Evolutionary conservation across 2,797 vertebrate genomes (phyloP).

Genomic region (Syngnathus rostellatus): DNA sequence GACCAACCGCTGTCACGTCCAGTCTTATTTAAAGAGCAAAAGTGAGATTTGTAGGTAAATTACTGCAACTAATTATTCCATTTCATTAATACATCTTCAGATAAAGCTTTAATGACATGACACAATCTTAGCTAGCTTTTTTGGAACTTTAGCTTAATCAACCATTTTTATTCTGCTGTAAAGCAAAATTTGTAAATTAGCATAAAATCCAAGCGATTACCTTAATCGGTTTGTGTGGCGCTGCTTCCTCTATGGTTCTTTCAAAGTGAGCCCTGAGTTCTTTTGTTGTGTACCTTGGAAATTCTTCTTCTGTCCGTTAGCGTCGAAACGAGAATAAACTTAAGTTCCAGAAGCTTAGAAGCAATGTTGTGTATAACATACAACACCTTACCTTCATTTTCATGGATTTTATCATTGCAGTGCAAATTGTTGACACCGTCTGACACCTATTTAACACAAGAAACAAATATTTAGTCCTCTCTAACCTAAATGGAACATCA

Average conservation of each 20-base stretch:
- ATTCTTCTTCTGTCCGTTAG: conserved; percentile 69
- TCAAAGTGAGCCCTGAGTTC: conserved; percentile 89
- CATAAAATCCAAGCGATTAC: conserved; percentile 56
- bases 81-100: not conserved
- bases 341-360: not conserved
- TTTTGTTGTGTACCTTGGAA: conserved; percentile 81
- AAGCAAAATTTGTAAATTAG: not conserved
- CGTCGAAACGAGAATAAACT: conserved; percentile 6
- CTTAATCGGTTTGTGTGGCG: conserved; percentile 79
- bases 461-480: not conserved
- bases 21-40: conserved; percentile 76
- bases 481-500: too few relatives aligned
- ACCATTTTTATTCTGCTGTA: not conserved
- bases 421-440: conserved; percentile 44
- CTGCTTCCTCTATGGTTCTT: conserved; percentile 76
- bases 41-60: conserved; percentile 24
- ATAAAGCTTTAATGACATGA: not conserved
- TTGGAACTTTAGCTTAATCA: not conserved
- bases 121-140: not conserved
- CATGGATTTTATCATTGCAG: conserved; percentile 63
- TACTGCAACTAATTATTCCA: not conserved
- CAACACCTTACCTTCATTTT: conserved; percentile 57
- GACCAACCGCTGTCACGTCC: conserved; percentile 71
- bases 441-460: conserved; percentile 44
- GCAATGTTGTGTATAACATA: not conserved